Conservation (phyloP, 64 coral and sea anemone genomes). For the Montipora capricornis region DNA sequence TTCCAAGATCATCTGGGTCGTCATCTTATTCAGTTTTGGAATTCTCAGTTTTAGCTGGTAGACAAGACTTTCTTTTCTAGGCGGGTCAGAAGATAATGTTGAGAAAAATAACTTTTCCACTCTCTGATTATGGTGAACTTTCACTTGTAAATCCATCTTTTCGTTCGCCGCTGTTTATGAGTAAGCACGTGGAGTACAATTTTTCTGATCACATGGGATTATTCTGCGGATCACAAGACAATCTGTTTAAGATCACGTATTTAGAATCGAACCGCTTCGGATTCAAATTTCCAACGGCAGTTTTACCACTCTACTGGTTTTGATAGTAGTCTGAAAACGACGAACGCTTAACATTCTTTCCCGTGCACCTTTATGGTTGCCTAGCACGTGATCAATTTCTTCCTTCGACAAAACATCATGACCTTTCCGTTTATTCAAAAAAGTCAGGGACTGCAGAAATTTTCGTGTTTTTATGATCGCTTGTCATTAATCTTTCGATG, state of each 20-base stretch:
- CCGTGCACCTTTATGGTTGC: too few species aligned
- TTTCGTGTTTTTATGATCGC: too few species aligned
- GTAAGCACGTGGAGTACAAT: neutral
- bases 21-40: neutral
- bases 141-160: constrained; percentile 17
- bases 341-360: too few species aligned
- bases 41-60: neutral
- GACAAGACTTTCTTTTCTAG: constrained; percentile 14
- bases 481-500: too few species aligned
- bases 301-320: constrained; percentile 28
- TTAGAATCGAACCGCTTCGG: constrained; percentile 12
- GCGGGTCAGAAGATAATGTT: neutral
- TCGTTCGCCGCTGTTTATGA: neutral
- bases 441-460: too few species aligned
- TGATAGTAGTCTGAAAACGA: neutral
- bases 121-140: neutral
- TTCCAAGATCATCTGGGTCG: too few species aligned
- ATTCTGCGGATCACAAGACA: neutral
- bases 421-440: too few species aligned
- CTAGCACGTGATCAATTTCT: too few species aligned
- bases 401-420: too few species aligned
- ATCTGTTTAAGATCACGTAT: neutral
- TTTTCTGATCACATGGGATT: neutral
- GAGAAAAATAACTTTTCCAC: constrained; percentile 19
- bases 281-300: constrained; percentile 11